phyloP scores from a whole-genome alignment of 2,888 invertebrate genomes.

The Dysmachus trigonus region DNA sequence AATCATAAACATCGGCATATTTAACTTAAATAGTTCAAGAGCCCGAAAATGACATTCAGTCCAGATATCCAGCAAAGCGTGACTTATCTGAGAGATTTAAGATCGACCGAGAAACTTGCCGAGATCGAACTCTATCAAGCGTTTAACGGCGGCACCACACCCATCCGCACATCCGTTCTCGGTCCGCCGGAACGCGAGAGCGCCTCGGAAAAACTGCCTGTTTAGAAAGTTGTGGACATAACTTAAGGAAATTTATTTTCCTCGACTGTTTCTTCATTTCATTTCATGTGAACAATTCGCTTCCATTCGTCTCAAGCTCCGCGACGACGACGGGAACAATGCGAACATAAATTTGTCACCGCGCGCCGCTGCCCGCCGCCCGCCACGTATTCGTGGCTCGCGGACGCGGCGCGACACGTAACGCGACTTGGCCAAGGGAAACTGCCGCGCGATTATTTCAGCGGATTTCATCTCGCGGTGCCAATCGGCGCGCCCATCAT shows the following conservation, averaged over 20 bases:
- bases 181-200: background rate
- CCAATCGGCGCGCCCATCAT: background rate
- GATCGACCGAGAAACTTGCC: background rate
- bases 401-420: background rate
- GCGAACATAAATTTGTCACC: conserved; percentile 23
- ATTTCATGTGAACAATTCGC: conserved; percentile 13
- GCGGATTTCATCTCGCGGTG: background rate
- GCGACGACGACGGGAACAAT: background rate
- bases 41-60: background rate
- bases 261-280: conserved; percentile 2
- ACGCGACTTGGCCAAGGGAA: background rate
- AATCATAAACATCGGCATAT: background rate
- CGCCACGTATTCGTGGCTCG: background rate
- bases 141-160: conserved; percentile 17
- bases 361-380: too few species aligned
- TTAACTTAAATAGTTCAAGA: background rate
- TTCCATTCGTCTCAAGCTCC: conserved; percentile 7
- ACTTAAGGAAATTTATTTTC: conserved; percentile 22
- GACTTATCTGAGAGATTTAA: background rate
- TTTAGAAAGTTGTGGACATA: conserved; percentile 26
- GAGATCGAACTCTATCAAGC: conserved; percentile 1
- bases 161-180: conserved; percentile 8
- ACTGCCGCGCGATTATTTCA: background rate
- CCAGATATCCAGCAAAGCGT: conserved; percentile 5
- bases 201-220: background rate